phyloP scores from a whole-genome alignment of 2,113 vertebrate species.

The Brienomyrus brachyistius region DNA sequence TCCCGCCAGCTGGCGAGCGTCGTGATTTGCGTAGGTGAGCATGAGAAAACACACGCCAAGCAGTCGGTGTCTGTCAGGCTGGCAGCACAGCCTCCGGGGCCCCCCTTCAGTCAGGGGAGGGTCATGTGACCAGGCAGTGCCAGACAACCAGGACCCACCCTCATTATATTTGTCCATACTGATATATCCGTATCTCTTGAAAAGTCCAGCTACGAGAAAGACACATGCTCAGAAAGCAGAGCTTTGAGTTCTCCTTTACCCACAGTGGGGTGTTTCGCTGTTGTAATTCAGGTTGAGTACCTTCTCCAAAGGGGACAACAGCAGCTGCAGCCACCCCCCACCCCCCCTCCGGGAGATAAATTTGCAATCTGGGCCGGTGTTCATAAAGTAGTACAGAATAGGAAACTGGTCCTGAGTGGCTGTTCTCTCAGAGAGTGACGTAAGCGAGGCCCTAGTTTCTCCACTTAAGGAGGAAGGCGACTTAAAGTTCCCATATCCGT shows the following conservation, averaged over 20 bases:
- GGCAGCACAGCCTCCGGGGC: neutral
- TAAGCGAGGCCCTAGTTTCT: neutral
- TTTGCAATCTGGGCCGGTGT: slow-evolving; percentile 8
- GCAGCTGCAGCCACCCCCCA: neutral
- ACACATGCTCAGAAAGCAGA: neutral
- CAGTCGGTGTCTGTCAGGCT: neutral
- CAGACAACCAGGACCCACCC: neutral
- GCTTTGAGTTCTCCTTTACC: neutral
- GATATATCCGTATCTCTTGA: neutral
- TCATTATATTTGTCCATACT: neutral
- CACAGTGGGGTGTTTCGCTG: neutral
- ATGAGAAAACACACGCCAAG: neutral
- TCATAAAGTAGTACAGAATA: neutral
- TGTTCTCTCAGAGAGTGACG: neutral
- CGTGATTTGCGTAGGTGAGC: neutral
- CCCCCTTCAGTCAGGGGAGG: neutral
- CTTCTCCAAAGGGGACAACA: neutral
- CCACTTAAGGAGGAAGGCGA: neutral
- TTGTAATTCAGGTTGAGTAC: neutral
- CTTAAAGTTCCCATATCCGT: neutral
- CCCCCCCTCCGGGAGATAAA: neutral
- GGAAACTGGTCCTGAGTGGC: neutral
- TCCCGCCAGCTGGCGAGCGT: neutral
- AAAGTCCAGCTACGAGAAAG: neutral
- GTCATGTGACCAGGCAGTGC: neutral